phyloP scores from a whole-genome alignment of 2,797 vertebrate genomes.

The Calcarius lapponicus region DNA sequence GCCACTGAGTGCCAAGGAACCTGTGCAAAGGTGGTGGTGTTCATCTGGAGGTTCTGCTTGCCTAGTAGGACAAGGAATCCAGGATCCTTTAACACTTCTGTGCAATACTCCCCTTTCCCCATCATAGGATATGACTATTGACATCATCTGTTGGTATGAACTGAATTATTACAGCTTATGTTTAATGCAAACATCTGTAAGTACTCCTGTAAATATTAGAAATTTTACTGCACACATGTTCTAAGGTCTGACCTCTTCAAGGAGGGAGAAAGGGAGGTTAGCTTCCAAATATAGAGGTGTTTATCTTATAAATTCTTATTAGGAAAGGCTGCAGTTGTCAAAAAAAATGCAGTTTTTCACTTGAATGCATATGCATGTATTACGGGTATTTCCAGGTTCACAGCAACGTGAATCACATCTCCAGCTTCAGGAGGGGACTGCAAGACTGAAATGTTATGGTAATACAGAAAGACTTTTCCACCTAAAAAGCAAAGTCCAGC shows the following conservation, averaged over 20 bases:
- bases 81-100: neutral
- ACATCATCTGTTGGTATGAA: neutral
- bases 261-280: neutral
- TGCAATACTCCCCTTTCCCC: neutral
- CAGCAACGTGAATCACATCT: neutral
- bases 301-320: conserved; percentile 5
- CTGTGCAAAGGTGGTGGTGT: neutral
- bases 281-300: conserved; percentile 2
- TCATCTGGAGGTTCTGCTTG: neutral
- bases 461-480: neutral
- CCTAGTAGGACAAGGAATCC: neutral
- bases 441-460: neutral
- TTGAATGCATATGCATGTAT: neutral
- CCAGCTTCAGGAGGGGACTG: neutral
- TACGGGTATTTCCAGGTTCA: neutral
- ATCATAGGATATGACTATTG: neutral
- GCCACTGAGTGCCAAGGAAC: neutral
- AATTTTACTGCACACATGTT: conserved; percentile 5
- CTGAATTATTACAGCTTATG: neutral
- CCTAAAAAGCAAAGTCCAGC: neutral
- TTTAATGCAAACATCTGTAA: conserved; percentile 31
- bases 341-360: neutral
- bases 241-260: neutral
- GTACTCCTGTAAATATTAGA: conserved; percentile 27
- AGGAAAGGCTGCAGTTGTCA: neutral